These are phyloP conservation scores for Parnassius mnemosyne DNA, from an alignment of 2,888 invertebrate species.

Conservation along the genomic window DNA sequence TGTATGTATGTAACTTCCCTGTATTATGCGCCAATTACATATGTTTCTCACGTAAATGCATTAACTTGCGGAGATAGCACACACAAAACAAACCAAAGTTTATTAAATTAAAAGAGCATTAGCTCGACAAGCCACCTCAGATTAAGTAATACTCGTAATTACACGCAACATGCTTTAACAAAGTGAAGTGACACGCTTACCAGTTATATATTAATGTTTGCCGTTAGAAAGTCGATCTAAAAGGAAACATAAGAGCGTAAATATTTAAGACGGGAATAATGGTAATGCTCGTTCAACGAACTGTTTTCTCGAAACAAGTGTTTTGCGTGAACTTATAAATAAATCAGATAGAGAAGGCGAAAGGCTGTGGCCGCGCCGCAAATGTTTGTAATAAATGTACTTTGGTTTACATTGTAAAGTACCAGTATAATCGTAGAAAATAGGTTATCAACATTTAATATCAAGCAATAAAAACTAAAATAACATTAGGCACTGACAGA, in stretches of 20 bases:
- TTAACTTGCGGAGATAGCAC: too few relatives aligned
- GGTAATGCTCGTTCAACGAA: slow-evolving; percentile 33
- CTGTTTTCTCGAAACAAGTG: slow-evolving; percentile 32
- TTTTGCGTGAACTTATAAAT: slow-evolving; percentile 40
- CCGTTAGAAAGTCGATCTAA: slow-evolving; percentile 26
- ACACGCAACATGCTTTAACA: not conserved
- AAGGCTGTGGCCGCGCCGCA: slow-evolving; percentile 34
- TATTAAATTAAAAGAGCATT: slow-evolving; percentile 19
- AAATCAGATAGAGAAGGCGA: slow-evolving; percentile 41
- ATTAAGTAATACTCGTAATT: too few relatives aligned
- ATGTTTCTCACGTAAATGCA: too few relatives aligned
- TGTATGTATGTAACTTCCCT: too few relatives aligned
- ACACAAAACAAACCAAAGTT: slow-evolving; percentile 3
- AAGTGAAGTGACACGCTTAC: not conserved
- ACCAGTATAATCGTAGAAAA: slow-evolving; percentile 2
- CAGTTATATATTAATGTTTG: slow-evolving; percentile 23
- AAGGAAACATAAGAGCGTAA: slow-evolving; percentile 38
- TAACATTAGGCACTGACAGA: slow-evolving; percentile 15
- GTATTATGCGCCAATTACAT: too few relatives aligned
- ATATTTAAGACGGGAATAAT: slow-evolving; percentile 34
- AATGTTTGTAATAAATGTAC: not conserved
- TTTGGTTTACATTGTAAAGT: slow-evolving; percentile 23
- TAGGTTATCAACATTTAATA: not conserved
- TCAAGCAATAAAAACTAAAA: slow-evolving; percentile 18
- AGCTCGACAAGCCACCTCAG: not conserved